Evolutionary conservation across 1,140 invertebrate species (phyloP).

Genomic region (Aleiodes sp.): DNA sequence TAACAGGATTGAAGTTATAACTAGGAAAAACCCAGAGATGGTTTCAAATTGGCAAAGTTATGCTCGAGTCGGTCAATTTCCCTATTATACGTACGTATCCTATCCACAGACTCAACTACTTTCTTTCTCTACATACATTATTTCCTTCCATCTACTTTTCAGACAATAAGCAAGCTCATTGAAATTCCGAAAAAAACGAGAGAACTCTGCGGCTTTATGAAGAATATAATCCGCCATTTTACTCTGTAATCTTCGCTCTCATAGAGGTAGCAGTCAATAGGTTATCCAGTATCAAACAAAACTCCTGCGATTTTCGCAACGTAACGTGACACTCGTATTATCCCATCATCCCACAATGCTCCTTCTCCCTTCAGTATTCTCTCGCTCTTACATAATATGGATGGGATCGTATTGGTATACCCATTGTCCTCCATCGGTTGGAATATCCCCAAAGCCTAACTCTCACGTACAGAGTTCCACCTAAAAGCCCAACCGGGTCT

Average conservation of each 20-base stretch:
- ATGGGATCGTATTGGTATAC: background rate
- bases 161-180: too few species aligned
- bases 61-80: background rate
- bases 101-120: background rate
- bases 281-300: conserved; percentile 26
- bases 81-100: background rate
- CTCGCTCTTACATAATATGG: conserved; percentile 4
- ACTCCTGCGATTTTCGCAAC: background rate
- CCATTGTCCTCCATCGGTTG: background rate
- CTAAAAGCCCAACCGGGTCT: background rate
- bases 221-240: background rate
- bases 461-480: background rate
- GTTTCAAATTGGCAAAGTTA: conserved; percentile 14
- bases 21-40: conserved; percentile 2
- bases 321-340: background rate
- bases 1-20: conserved; percentile 14
- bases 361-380: too few species aligned
- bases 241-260: conserved; percentile 9
- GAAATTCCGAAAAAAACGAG: too few species aligned
- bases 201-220: background rate
- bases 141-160: too few species aligned
- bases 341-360: background rate
- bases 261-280: conserved; percentile 12
- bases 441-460: background rate
- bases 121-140: background rate